Evolutionary conservation across 2,797 vertebrate species (phyloP), one percentile per base, ranked within the genome.

Genomic region (Mormyrus hasselquistii): DNA sequence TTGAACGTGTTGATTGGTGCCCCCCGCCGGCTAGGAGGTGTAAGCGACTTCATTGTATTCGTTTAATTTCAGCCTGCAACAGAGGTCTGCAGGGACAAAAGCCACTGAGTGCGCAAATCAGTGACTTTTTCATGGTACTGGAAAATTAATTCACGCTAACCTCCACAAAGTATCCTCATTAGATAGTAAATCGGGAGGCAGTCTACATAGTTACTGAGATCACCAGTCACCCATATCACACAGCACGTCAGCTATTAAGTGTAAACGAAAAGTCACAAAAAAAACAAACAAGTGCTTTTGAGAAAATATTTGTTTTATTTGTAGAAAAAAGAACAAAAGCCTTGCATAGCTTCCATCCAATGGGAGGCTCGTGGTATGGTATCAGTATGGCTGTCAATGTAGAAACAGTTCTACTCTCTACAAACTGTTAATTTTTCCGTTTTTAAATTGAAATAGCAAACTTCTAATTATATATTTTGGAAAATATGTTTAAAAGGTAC

Each of bases 301-400:
- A 91, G 88, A 91, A 91, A 91, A 90, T 91, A 90, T 69, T 69
- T 87, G 76, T 84, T 90, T 91, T 90, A 91, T 91, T 91, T 90
- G 88, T 91, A 91, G 89, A 90, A 91, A 90, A 90, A 87, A 90
- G 90, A 73, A 29, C 29, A 73, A 38, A 90, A 90, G 85, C 22
- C 57, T 90, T 91, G 89, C 90, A 90, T 91, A 90, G 89, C 91
- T 88, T 38, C 50, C 55, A 86, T 90, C 29, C 44, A 73, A 49
- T 52, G 84, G 55, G 50, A 87, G 88, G 50, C 88, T 49, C 9
- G 52, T 86, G 38, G 84, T 88, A 87, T 55, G 16, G 29, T 41
- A 38, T 19, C 41, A 86, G 29, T 55, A 87, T 86, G 84, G 85
- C 88, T 79, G 38, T 86, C 29, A 59, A 87, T 52, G 29, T 47